Base-by-base conservation (phyloP, 2,888 invertebrate species). In the Synanthedon myopaeformis region DNA sequence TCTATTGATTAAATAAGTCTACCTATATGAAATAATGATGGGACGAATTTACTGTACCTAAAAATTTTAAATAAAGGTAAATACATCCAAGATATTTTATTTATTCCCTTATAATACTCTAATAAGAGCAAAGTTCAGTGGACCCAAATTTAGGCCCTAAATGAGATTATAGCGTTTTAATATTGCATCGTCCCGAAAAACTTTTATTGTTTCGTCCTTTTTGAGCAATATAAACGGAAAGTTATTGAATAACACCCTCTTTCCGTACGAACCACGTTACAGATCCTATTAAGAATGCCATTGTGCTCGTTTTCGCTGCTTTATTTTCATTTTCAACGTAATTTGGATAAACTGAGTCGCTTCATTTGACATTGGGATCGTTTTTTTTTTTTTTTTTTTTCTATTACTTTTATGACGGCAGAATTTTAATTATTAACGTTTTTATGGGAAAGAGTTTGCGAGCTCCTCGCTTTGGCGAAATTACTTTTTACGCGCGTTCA, bases 101-200 rank as follows among this genome's bases (percentile, higher is more conserved):
- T 35, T 35, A 35, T 35, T 35, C 35, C 35, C 35, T 35, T 35
- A 35, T 35, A 35, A 35, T 35, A 35, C 71, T 67, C 70, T 76
- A 79, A 81, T 82, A 80, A 82, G 76, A 67, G 74, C 64, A 74
- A 77, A 74, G 72, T 76, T 74, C 62, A 63, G 62, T 59, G 69
- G 73, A 70, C 73, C 73, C 74, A 69, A 63, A 69, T 71, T 66
- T 65, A 66, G 66, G 63, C 61, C 65, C 68, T 65, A 67, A 74
- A 76, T 68, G 69, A 74, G 82, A 83, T 84, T 82, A 84, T 81
- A 66, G 69, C 78, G 73, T 78, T 83, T 83, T 81, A 83, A 84
- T 84, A 83, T 80, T 69, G 76, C 76, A 72, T 66, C 71, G 76
- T 66, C 69, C 65, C 64, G 66, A 67, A 64, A 73, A 84, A 81